Percentiles rank a stretch among this genome's conserved stretches.
Conservation (phyloP, 2,888 invertebrate species). For the Caenorhabditis imperialis region DNA sequence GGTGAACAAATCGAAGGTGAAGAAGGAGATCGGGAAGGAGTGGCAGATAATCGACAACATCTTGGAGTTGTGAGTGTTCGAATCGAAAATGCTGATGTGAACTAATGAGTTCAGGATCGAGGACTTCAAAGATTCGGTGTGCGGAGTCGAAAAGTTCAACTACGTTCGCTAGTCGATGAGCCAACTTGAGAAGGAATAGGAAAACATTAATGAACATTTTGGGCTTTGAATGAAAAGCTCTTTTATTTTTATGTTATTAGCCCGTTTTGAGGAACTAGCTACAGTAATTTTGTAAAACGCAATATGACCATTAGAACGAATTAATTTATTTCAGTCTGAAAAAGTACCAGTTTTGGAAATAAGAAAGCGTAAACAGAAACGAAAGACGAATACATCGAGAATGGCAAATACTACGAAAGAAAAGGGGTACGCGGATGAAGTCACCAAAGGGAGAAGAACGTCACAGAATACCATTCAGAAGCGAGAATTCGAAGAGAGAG, state of each 20-base stretch:
- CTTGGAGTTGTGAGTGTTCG: conserved; percentile 32
- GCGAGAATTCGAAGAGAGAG: conserved; percentile 12
- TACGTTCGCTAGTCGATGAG: conserved; percentile 16
- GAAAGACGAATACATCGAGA: conserved; percentile 9
- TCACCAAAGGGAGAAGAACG: conserved; percentile 28
- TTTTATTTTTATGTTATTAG: too few species aligned
- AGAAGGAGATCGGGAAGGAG: conserved; percentile 36
- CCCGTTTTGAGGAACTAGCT: background rate
- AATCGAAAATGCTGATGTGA: background rate
- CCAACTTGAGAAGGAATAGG: too few species aligned
- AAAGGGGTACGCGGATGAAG: conserved; percentile 25
- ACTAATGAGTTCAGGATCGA: conserved; percentile 33
- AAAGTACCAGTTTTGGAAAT: conserved; percentile 34
- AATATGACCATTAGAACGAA: too few species aligned
- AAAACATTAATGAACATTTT: too few species aligned
- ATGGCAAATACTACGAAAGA: conserved; percentile 36
- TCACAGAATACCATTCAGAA: conserved; percentile 28
- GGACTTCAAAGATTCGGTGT: conserved; percentile 29
- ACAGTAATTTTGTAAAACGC: background rate
- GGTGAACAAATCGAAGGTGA: conserved; percentile 31
- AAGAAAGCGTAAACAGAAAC: conserved; percentile 7
- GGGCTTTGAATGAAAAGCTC: too few species aligned
- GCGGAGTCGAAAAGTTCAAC: conserved; percentile 40
- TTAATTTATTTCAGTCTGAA: background rate
- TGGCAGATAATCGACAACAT: conserved; percentile 36